Evolutionary conservation across 2,797 vertebrate genomes (phyloP), one percentile per base, ranked within the genome.

Genomic region (Hirundo rustica): DNA sequence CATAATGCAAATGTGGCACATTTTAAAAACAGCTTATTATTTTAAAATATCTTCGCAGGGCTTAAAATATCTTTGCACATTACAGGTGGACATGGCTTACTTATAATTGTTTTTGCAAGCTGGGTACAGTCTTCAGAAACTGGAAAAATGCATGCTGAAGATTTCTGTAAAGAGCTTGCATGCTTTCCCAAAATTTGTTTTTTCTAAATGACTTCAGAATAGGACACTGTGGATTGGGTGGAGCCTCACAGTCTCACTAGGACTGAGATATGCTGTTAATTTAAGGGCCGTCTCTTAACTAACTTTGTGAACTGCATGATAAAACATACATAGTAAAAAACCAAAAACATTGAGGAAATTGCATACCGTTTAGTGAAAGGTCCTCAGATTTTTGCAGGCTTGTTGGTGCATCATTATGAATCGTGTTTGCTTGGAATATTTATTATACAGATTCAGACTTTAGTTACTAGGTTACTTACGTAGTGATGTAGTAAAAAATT

Each of bases 161-260:
- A 16, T 55, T 48, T 77, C 20, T 82, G 78, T 73, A 53, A 83
- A 91, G 77, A 79, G 47, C 36, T 79, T 72, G 42, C 26, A 5
- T 55, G 70, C 48, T 70, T 71, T 86, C 51, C 66, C 60, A 65
- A 83, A 89, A 71, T 16, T 5, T 2, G 2, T 79, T 92, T 93
- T 83, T 88, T 73, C 61, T 86, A 77, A 82, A 54, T n/a, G n/a
- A 54, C 44, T 91, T 96, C 83, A 30, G 74, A 94, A 66, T 51
- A 70, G 68, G 48, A 57, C 62, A 32, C 38, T 62, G 80, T 77
- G 62, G 70, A 19, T 85, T 48, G 95, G 90, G 82, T 92, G 93
- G 84, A 79, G 93, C 60, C 71, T 88, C 16, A 68, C 26, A 54
- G 64, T 70, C 88, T 89, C 85, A 17, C 55, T 72, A 71, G 66